Evolutionary conservation across 2,113 vertebrate genomes (phyloP).

Genomic region (Arvicanthis niloticus): DNA sequence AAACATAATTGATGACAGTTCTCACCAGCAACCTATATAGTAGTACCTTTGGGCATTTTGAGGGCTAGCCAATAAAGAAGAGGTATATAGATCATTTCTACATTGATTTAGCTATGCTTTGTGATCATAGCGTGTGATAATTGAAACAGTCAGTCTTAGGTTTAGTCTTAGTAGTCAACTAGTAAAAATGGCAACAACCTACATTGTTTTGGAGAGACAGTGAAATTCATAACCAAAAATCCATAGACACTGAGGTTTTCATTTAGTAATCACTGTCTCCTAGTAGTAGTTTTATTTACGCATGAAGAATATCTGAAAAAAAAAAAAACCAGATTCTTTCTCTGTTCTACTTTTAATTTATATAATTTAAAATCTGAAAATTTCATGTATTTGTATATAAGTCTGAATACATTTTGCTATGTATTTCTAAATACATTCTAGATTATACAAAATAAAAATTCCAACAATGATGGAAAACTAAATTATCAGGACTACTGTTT

Average conservation of each 20-base stretch:
- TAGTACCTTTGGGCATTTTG: neutral
- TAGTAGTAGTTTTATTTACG: neutral
- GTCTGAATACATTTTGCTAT: neutral
- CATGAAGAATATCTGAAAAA: neutral
- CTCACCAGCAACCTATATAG: neutral
- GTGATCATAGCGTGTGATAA: neutral
- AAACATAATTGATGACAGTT: neutral
- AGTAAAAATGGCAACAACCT: neutral
- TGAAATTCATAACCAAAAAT: neutral
- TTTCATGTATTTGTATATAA: neutral
- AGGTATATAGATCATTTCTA: neutral
- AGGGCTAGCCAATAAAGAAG: neutral
- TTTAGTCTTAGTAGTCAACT: neutral
- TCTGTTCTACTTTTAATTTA: too few species aligned
- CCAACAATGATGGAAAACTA: neutral
- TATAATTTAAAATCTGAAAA: neutral
- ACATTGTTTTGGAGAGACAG: neutral
- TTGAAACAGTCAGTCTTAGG: neutral
- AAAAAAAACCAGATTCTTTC: neutral
- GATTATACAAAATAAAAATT: conserved; percentile 4
- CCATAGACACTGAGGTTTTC: neutral
- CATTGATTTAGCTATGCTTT: neutral
- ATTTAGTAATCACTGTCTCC: neutral
- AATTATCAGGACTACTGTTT: neutral
- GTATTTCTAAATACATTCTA: conserved; percentile 35